Percentiles rank a stretch among this genome's conserved stretches.
These are phyloP conservation scores for Epsilonema sp. DNA, from an alignment of 2,888 invertebrate genomes.

Conservation along the genomic window DNA sequence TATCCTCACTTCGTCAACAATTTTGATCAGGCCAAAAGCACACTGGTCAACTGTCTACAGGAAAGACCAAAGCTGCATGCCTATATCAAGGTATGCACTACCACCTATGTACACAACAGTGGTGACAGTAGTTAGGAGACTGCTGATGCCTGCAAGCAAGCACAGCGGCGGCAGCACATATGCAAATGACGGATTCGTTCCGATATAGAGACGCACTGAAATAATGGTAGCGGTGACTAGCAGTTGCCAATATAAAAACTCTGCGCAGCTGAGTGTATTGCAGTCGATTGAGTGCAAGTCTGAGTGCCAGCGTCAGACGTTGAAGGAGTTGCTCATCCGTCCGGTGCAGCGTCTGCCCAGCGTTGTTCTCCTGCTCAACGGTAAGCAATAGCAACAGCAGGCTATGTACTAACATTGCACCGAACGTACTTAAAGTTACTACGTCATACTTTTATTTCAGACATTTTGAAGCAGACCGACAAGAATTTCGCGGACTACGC, in stretches of 20 bases:
- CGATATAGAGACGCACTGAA: no score
- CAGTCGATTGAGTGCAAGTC: conserved; percentile 44
- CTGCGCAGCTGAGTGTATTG: no score
- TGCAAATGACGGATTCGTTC: no score
- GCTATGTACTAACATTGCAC: neutral
- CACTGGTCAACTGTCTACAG: conserved; percentile 68
- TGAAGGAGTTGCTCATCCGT: conserved; percentile 84
- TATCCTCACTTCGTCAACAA: conserved; percentile 97
- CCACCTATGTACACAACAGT: no score
- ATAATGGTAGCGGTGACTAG: no score
- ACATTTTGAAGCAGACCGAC: conserved; percentile 74
- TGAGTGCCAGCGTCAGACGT: conserved; percentile 82
- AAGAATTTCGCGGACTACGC: conserved; percentile 69
- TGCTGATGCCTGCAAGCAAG: no score
- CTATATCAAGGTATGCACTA: conserved; percentile 86
- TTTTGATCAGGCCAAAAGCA: conserved; percentile 87
- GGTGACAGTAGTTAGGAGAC: no score
- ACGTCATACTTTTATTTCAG: conserved; percentile 38
- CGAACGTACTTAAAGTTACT: no score
- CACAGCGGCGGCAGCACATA: no score
- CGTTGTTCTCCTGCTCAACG: conserved; percentile 74
- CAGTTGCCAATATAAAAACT: no score
- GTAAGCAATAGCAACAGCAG: no score
- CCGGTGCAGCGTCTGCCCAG: conserved; percentile 94
- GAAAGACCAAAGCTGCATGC: conserved; percentile 90